Evolutionary conservation across 2,113 vertebrate genomes (phyloP), one percentile per base, ranked within the genome.

Genomic region (Oncorhynchus keta): DNA sequence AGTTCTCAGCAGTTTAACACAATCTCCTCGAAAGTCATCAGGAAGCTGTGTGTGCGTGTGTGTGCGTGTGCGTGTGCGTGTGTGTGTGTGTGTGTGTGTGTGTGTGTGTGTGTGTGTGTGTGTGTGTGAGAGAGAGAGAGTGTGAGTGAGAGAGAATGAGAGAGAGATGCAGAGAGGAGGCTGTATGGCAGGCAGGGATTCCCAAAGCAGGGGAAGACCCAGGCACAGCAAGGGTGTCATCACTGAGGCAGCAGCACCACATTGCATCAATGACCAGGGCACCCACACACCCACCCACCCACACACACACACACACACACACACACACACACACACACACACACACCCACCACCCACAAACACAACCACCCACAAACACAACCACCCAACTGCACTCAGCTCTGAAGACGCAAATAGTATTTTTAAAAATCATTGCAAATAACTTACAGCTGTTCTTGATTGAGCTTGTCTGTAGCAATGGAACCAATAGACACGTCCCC

Each of bases 141-240:
- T 24, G 24, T 24, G 24, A 24, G 24, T 24, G 24, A 24, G 3
- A 24, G 68, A 49, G n/a, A n/a, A 1, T 30, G 30, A 30, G 30
- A 24, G 68, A 49, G 68, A 83, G 77, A 68, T 79, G 75, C 13
- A 73, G 73, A 86, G 4, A 81, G 79, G 87, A 73, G 62, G 73
- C 39, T 45, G 39, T 45, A 45, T 11, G 2, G 32, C 16, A 86
- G 78, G 81, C 82, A 89, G 89, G 92, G 90, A 92, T 88, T 93
- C 89, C 91, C 92, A 85, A 73, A 68, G 87, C 75, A 62, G 84
- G 51, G 84, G 80, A 86, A 90, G 81, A 85, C 89, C 88, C 86
- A 73, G 72, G 85, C 80, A 80, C 83, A 85, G 87, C 80, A 86
- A 85, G 82, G 71, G 78, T 87, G 81, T 91, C 90, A 91, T 86